Base-by-base conservation (phyloP, 2,888 invertebrate species). In the Metacarcinus magister region DNA sequence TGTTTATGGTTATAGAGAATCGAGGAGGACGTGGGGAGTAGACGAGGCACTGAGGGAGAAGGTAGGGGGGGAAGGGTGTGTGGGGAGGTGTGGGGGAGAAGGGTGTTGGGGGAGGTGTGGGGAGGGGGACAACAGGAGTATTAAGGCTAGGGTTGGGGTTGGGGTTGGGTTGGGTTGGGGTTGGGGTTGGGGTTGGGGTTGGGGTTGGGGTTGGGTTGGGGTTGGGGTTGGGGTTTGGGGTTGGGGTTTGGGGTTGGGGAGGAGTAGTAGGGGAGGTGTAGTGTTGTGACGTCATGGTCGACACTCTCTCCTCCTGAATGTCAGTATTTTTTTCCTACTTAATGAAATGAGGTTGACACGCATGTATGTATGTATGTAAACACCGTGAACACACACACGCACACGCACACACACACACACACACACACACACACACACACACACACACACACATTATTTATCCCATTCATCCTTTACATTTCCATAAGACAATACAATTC, bases 1-100 rank as follows among this genome's bases (percentile, higher is more conserved):
- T 93, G 93, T 93, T 93, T 93, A 93, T 75, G 75, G 75, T 75
- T 93, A 60, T 75, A 93, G 75, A 43, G 60, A 19, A 48, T 82
- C 82, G 32, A n/a, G 93, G 28, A 75, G 43, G 75, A 43, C 23
- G 93, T 13, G 39, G 28, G 75, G 46, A 93, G 93, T n/a, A n/a
- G 92, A 48, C 46, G 28, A 23, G 19, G 60, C 8, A 16, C 13
- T n/a, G 60, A 93, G 39, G 23, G 54, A 54, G 67, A 10, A 7
- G 60, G 19, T 28, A 32, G 5, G 16, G 16, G 13, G 28, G 54
- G 43, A 92, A 16, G 92, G 3, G 44, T 7, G 19, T 28, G 19
- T 23, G 0, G 44, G 23, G 91, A n/a, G 46, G 39, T 2, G 44
- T 44, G 91, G 43, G 32, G 32, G 16, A 5, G 32, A 67, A 16